Base-by-base conservation (phyloP, 1,140 invertebrate species). In the Drosophila kurseongensis region DNA sequence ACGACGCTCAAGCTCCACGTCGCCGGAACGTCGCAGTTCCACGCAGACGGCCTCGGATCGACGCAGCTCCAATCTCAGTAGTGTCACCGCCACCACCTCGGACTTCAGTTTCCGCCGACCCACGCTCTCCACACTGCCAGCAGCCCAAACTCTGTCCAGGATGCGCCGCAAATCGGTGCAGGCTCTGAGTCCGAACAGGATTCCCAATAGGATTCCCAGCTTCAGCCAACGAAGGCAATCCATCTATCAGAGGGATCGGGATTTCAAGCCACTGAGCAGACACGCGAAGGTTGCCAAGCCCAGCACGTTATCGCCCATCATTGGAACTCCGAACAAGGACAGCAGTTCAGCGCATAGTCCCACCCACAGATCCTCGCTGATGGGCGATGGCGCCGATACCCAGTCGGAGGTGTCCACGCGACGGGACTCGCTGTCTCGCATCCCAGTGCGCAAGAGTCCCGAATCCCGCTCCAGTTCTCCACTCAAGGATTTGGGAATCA, bases 291-390 rank as follows among this genome's bases (percentile, higher is more conserved):
- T 92, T 45, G 86, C 76, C 44, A 92, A 92, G 47, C 91, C 91
- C 7, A 86, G 74, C 14, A 92, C 89, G 0, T 55, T 92, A 27
- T 92, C 92, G 1, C 92, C 92, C 0, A 92, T 92, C 5, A 90
- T 92, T 62, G 92, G 92, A 1, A 92, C 92, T 0, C 92, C 92
- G 1, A 92, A 92, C 52, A 92, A 92, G 74, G 92, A 92, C 6
- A 83, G 79, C 32, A 90, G 86, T 36, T 65, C 76, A 10, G 76
- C 77, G 0, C 89, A 90, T 10, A 91, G 91, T 78, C 88, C 91
- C 6, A 47, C 75, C 8, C 84, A 89, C 51, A 74, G 78, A 41
- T 50, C 65, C 14, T 71, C 68, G 9, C 3, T 72, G 36, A 27
- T 57, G 14, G 65, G 65, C 23, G 74, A 56, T 9, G 63, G 32